A percentile compares a stretch with the other conserved stretches of the same genome.
phyloP scores from a whole-genome alignment of 1,140 invertebrate genomes.

The Adelges cooleyi region DNA sequence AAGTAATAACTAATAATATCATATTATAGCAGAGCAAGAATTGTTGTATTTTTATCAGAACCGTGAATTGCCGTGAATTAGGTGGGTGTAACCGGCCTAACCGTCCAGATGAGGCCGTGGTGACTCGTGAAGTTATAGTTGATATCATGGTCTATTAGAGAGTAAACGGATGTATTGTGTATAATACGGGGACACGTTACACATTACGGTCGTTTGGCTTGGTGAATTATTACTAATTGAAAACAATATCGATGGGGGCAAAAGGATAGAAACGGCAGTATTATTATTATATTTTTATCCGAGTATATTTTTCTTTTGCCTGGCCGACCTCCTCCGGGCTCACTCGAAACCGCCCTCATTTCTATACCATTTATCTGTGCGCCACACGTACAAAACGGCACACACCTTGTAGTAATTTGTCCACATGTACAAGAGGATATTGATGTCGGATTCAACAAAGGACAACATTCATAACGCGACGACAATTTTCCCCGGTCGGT shows the following conservation, averaged over 20 bases:
- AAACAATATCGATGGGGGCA: slow-evolving; percentile 15
- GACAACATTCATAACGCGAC: not conserved
- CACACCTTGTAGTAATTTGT: not conserved
- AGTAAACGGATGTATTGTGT: too few relatives aligned
- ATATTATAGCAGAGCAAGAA: too few relatives aligned
- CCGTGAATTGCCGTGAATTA: too few relatives aligned
- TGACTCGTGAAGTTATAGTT: too few relatives aligned
- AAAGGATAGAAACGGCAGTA: not conserved
- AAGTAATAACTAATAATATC: too few relatives aligned
- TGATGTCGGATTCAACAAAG: too few relatives aligned
- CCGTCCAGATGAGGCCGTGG: too few relatives aligned
- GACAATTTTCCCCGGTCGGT: not conserved
- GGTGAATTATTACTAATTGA: slow-evolving; percentile 27
- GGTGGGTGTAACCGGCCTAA: too few relatives aligned
- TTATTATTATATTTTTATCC: not conserved
- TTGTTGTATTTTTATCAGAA: too few relatives aligned
- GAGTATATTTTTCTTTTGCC: too few relatives aligned
- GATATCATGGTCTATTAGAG: too few relatives aligned
- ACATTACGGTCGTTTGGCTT: not conserved
- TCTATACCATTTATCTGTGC: slow-evolving; percentile 10
- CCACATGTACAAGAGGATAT: not conserved
- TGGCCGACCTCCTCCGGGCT: not conserved
- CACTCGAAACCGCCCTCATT: not conserved
- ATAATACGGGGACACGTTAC: too few relatives aligned
- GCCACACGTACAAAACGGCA: not conserved